Percentiles rank a stretch among this genome's conserved stretches.
Conservation (phyloP, 1,140 invertebrate genomes). For the Drosophila guanche region DNA sequence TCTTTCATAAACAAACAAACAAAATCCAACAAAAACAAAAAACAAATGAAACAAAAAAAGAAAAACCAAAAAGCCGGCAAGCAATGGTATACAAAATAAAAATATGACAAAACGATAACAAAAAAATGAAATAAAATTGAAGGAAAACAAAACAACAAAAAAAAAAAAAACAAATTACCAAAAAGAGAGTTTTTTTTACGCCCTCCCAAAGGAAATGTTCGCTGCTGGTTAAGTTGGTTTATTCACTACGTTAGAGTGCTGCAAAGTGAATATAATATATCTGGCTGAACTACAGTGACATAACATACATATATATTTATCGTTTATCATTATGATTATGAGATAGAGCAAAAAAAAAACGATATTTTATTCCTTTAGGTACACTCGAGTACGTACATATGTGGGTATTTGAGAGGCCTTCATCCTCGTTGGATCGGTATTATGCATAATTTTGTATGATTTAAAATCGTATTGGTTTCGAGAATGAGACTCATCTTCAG, state of each 20-base stretch:
- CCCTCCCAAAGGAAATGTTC: neutral
- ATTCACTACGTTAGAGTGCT: constrained; percentile 37
- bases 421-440: neutral
- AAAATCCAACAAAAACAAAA: constrained; percentile 22
- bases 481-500: neutral
- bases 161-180: constrained; percentile 30
- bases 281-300: constrained; percentile 17
- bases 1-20: constrained; percentile 75
- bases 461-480: neutral
- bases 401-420: neutral
- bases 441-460: constrained; percentile 8
- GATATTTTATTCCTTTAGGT: neutral
- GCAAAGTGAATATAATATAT: constrained; percentile 8
- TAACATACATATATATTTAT: constrained; percentile 22
- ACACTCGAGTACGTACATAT: constrained; percentile 23
- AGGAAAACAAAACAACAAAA: constrained; percentile 49
- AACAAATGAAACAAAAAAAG: constrained; percentile 36
- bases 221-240: constrained; percentile 22
- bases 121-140: constrained; percentile 66
- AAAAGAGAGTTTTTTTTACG: constrained; percentile 8
- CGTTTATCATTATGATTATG: neutral
- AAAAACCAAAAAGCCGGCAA: constrained; percentile 60
- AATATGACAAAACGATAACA: constrained; percentile 36
- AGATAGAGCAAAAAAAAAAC: constrained; percentile 6
- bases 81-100: constrained; percentile 73